Evolutionary conservation across 1,140 invertebrate species (phyloP).

Genomic region (Panagrolaimus sp.): DNA sequence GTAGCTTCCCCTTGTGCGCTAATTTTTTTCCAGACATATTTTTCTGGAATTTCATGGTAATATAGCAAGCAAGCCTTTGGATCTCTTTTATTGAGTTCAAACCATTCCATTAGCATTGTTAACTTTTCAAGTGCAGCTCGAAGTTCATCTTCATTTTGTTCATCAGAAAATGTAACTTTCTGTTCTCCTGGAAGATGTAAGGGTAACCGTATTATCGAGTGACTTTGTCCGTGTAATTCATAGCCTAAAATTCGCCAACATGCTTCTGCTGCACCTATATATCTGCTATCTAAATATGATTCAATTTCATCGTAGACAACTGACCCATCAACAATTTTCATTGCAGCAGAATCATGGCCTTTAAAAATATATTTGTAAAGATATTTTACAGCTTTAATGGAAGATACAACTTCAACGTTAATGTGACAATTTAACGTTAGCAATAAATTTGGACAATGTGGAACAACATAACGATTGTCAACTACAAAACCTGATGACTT

Average conservation of each 20-base stretch:
- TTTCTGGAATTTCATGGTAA: constrained; percentile 52
- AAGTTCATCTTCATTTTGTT: constrained; percentile 28
- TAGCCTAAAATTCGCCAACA: constrained; percentile 59
- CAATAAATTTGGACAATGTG: constrained; percentile 62
- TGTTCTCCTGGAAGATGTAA: constrained; percentile 59
- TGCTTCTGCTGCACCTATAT: constrained; percentile 60
- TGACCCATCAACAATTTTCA: constrained; percentile 16
- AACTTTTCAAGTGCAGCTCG: background rate
- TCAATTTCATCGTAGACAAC: constrained; percentile 57
- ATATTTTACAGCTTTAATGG: constrained; percentile 63
- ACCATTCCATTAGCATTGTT: constrained; percentile 57
- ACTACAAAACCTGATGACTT: constrained; percentile 3
- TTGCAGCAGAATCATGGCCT: constrained; percentile 58
- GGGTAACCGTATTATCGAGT: constrained; percentile 58
- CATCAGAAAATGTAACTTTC: constrained; percentile 56
- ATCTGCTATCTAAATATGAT: constrained; percentile 57
- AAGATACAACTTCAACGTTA: constrained; percentile 63
- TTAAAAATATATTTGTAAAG: constrained; percentile 59
- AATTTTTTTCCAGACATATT: constrained; percentile 29
- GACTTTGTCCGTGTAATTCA: constrained; percentile 56
- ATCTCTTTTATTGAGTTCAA: constrained; percentile 41
- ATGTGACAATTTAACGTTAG: constrained; percentile 62
- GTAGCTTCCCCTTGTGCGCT: background rate
- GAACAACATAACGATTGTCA: constrained; percentile 63
- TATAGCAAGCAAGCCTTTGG: constrained; percentile 20